Conservation (phyloP, 1,140 invertebrate genomes). For the Brachionus paranguensis region DNA sequence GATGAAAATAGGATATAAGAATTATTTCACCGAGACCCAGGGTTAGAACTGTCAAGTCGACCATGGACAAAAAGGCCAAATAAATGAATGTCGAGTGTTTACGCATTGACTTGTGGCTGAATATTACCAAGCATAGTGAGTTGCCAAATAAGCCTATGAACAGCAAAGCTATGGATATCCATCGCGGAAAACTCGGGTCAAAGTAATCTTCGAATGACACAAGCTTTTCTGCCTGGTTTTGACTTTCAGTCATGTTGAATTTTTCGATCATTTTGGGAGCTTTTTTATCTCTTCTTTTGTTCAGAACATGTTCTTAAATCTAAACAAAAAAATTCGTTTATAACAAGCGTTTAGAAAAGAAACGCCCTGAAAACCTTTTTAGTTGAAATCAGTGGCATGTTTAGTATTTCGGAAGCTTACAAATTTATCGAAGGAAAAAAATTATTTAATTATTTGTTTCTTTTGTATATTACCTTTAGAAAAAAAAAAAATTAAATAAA, state of each 20-base stretch:
- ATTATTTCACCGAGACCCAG: constrained; percentile 37
- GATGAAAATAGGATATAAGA: constrained; percentile 8
- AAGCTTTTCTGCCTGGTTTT: not conserved
- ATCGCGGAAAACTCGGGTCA: constrained; percentile 21
- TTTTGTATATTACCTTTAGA: not conserved
- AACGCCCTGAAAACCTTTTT: not conserved
- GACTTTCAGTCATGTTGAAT: not conserved
- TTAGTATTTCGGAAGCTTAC: not conserved
- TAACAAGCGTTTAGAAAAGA: not conserved
- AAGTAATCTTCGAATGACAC: constrained; percentile 27
- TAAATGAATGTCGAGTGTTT: constrained; percentile 39
- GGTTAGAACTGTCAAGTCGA: not conserved
- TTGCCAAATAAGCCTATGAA: constrained; percentile 22
- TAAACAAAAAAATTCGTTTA: not conserved
- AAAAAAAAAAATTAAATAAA: not conserved
- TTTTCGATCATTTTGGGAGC: not conserved
- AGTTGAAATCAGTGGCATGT: not conserved
- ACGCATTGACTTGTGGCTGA: not conserved
- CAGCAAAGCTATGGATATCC: not conserved
- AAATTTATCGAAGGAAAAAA: not conserved
- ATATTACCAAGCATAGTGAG: constrained; percentile 23
- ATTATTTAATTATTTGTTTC: not conserved
- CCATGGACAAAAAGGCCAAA: constrained; percentile 31
- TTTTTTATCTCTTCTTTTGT: not conserved
- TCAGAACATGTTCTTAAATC: not conserved